phyloP scores from a whole-genome alignment of 2,888 invertebrate species.

The Drosophila anomalata region DNA sequence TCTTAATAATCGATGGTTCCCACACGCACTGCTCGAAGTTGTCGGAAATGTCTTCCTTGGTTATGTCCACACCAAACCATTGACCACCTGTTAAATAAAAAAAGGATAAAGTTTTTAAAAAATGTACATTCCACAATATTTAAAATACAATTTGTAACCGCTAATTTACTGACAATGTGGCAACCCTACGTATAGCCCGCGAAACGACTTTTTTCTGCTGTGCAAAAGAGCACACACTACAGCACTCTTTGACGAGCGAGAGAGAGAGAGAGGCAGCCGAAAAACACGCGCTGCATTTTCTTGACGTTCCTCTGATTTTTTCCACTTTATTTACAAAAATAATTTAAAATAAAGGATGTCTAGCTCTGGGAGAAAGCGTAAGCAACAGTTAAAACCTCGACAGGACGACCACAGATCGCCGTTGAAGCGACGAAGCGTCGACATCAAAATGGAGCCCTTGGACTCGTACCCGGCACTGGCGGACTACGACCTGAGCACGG shows the following conservation, averaged over 20 bases:
- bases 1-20: conserved; percentile 98
- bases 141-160: background rate
- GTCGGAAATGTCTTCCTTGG: conserved; percentile 96
- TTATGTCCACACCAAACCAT: conserved; percentile 98
- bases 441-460: conserved; percentile 52
- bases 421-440: conserved; percentile 55
- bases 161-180: conserved; percentile 39
- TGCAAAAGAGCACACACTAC: conserved; percentile 66
- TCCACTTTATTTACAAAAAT: conserved; percentile 14
- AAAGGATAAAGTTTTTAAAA: background rate
- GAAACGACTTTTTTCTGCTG: conserved; percentile 43
- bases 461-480: conserved; percentile 55
- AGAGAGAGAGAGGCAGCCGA: conserved; percentile 62
- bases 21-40: conserved; percentile 97
- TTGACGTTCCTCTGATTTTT: conserved; percentile 5
- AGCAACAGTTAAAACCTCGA: conserved; percentile 60
- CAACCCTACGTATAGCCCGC: conserved; percentile 52
- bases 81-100: conserved; percentile 86
- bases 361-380: conserved; percentile 58
- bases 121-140: background rate
- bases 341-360: conserved; percentile 41
- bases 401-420: conserved; percentile 59
- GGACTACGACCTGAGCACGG: conserved; percentile 55
- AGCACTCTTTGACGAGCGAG: conserved; percentile 46
- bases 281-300: conserved; percentile 63